phyloP scores from a whole-genome alignment of 2,797 vertebrate genomes.

The Takifugu ocellatus region DNA sequence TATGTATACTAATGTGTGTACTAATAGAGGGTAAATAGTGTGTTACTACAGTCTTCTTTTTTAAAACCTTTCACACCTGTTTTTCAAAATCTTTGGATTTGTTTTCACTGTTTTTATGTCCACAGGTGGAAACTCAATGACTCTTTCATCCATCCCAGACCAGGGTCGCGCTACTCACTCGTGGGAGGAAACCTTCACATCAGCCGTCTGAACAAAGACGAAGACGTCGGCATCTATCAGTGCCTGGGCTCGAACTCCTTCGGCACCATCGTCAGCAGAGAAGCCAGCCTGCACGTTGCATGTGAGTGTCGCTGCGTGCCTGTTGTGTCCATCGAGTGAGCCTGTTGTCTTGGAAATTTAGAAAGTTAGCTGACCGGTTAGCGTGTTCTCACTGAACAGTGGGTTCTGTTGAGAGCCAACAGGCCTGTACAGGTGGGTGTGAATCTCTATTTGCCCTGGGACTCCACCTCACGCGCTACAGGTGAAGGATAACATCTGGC shows the following conservation, averaged over 20 bases:
- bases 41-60: too few species aligned
- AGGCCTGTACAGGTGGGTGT: too few species aligned
- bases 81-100: neutral
- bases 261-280: slow-evolving; percentile 89
- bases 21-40: too few species aligned
- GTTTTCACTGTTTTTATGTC: slow-evolving; percentile 13
- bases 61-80: neutral
- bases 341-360: neutral
- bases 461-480: too few species aligned
- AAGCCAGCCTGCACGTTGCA: slow-evolving; percentile 89
- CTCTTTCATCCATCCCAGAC: slow-evolving; percentile 78
- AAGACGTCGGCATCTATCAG: slow-evolving; percentile 88
- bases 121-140: slow-evolving; percentile 94
- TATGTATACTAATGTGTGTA: too few species aligned
- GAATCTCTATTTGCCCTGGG: too few species aligned
- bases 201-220: slow-evolving; percentile 85
- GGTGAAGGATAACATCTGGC: too few species aligned
- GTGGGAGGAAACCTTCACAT: slow-evolving; percentile 89
- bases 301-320: slow-evolving; percentile 79
- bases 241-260: slow-evolving; percentile 91
- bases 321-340: too few species aligned
- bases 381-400: too few species aligned
- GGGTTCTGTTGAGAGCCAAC: too few species aligned
- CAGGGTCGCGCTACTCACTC: slow-evolving; percentile 84
- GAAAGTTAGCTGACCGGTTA: too few species aligned